A percentile compares a stretch with the other conserved stretches of the same genome.
Conservation (phyloP, 2,113 vertebrate species). For the Theristicus caerulescens region DNA sequence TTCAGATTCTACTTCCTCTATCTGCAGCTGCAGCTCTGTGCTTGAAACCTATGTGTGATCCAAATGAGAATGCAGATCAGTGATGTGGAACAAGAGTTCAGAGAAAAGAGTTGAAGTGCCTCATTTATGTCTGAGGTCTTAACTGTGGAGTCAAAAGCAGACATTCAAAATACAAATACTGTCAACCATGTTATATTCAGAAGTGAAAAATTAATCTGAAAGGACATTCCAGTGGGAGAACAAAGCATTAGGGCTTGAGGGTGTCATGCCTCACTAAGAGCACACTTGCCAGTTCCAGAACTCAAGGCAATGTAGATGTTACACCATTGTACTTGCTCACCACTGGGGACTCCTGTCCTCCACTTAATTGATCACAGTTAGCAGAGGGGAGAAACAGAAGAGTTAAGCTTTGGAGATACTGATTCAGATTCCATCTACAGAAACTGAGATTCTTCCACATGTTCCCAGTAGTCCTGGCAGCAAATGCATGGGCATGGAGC, state of each 20-base stretch:
- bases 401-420: background rate
- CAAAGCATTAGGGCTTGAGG: background rate
- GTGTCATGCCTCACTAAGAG: background rate
- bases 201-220: background rate
- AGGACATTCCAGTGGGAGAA: background rate
- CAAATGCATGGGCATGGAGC: background rate
- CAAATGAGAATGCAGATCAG: background rate
- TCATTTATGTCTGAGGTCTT: background rate
- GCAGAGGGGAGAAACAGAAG: background rate
- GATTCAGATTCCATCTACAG: background rate
- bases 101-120: background rate
- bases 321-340: background rate
- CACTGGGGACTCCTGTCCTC: background rate
- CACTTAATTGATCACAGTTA: background rate
- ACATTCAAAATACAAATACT: background rate
- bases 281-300: background rate
- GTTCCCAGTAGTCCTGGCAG: background rate
- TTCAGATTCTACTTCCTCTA: background rate
- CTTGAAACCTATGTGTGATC: background rate
- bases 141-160: background rate
- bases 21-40: background rate
- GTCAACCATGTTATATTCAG: background rate
- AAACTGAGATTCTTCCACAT: background rate
- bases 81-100: background rate
- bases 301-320: background rate